phyloP scores from a whole-genome alignment of 2,797 vertebrate genomes.

The Anabas testudineus region DNA sequence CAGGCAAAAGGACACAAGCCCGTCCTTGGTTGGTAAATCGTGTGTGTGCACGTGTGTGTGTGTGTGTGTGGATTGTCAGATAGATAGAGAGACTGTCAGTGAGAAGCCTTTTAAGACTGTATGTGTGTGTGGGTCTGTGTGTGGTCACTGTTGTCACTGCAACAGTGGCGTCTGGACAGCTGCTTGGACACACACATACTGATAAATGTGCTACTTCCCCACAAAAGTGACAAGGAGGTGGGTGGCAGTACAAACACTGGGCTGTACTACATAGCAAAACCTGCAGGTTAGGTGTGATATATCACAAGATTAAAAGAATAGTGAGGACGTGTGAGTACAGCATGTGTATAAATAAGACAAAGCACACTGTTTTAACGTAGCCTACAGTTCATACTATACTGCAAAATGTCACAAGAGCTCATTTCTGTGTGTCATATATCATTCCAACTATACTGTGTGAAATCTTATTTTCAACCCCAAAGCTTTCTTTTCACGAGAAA shows the following conservation, averaged over 20 bases:
- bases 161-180: constrained; percentile 54
- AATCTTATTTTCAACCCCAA: constrained; percentile 26
- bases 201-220: constrained; percentile 16
- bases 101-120: constrained; percentile 24
- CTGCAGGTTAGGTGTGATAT: neutral
- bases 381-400: neutral
- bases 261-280: constrained; percentile 5
- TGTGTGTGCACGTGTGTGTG: constrained; percentile 21
- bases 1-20: neutral
- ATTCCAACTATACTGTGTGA: neutral
- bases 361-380: constrained; percentile 3
- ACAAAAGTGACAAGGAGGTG: constrained; percentile 12
- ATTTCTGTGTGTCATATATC: constrained; percentile 5
- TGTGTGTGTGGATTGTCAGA: constrained; percentile 21
- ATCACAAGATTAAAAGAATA: neutral
- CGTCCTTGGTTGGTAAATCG: constrained; percentile 43
- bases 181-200: constrained; percentile 17
- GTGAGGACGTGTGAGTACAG: too few species aligned
- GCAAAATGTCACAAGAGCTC: constrained; percentile 13
- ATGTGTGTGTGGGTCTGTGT: constrained; percentile 15
- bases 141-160: constrained; percentile 37
- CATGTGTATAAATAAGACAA: too few species aligned
- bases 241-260: constrained; percentile 34
- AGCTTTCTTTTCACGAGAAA: constrained; percentile 46
- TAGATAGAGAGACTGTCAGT: constrained; percentile 22